These are phyloP conservation scores for Sander vitreus DNA, from an alignment of 2,113 vertebrate species.

Conservation along the genomic window DNA sequence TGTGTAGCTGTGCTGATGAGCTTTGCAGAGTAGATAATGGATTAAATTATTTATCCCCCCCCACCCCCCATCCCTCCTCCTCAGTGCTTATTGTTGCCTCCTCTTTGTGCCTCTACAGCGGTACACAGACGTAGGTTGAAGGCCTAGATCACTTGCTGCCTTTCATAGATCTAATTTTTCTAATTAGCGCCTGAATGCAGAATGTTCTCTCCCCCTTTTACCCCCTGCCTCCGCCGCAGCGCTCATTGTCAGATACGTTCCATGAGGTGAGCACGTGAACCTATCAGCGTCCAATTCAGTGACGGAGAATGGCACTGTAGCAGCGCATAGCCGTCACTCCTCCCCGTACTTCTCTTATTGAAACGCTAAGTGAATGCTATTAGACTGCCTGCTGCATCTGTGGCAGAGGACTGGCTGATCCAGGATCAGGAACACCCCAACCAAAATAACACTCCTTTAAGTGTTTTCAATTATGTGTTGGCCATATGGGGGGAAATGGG, in stretches of 20 bases:
- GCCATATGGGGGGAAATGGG: conserved; percentile 16
- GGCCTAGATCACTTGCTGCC: conserved; percentile 90
- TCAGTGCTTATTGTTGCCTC: conserved; percentile 79
- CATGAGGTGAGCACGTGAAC: conserved; percentile 87
- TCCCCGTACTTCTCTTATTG: conserved; percentile 60
- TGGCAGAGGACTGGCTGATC: conserved; percentile 36
- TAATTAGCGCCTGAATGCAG: conserved; percentile 94
- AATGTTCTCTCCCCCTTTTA: conserved; percentile 80
- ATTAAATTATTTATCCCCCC: conserved; percentile 97
- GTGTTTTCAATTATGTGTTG: conserved; percentile 52
- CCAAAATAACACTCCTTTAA: conserved; percentile 32
- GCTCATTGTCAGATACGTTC: conserved; percentile 83
- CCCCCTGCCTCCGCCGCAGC: conserved; percentile 64
- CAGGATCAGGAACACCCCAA: conserved; percentile 28
- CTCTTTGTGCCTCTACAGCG: conserved; percentile 78
- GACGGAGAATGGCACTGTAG: conserved; percentile 79
- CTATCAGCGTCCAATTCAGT: conserved; percentile 84
- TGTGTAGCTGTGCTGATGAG: conserved; percentile 88
- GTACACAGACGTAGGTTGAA: conserved; percentile 90
- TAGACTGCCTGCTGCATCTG: conserved; percentile 42
- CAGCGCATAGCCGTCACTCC: conserved; percentile 58
- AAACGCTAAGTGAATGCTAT: conserved; percentile 47
- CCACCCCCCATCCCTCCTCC: conserved; percentile 74
- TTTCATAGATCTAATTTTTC: conserved; percentile 99
- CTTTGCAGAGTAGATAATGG: conserved; percentile 96